These are phyloP conservation scores for Diachasma alloeum DNA, from an alignment of 1,140 invertebrate genomes.

Conservation along the genomic window DNA sequence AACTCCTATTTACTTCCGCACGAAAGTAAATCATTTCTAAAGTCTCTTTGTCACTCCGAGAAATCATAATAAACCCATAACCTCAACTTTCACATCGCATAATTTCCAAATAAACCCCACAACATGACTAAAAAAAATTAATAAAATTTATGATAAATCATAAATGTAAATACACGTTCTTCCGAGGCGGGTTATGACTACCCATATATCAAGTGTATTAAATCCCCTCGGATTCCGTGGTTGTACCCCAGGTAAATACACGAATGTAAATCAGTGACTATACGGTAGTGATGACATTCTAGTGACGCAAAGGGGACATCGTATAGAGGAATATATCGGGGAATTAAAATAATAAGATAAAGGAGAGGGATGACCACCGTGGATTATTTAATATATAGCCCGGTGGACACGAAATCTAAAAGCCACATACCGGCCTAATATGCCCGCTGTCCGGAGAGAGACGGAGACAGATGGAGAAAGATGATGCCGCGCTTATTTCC, in stretches of 20 bases:
- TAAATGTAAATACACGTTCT: no score
- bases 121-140: no score
- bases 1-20: no score
- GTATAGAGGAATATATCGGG: not conserved
- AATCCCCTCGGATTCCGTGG: no score
- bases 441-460: constrained; percentile 27
- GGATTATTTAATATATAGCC: constrained; percentile 25
- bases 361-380: constrained; percentile 16
- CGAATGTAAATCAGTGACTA: not conserved
- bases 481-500: constrained; percentile 6
- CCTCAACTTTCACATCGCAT: no score
- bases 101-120: no score
- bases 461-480: not conserved
- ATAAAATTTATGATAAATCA: no score
- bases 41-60: no score
- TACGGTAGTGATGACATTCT: constrained; percentile 44
- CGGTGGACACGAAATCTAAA: constrained; percentile 14
- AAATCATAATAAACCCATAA: no score
- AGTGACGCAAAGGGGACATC: constrained; percentile 42
- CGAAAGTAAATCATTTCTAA: no score
- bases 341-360: constrained; percentile 16
- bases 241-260: not conserved
- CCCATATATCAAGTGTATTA: no score
- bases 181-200: no score
- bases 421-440: constrained; percentile 55